phyloP scores from a whole-genome alignment of 2,888 invertebrate species.

The Zaprionus lineosus region DNA sequence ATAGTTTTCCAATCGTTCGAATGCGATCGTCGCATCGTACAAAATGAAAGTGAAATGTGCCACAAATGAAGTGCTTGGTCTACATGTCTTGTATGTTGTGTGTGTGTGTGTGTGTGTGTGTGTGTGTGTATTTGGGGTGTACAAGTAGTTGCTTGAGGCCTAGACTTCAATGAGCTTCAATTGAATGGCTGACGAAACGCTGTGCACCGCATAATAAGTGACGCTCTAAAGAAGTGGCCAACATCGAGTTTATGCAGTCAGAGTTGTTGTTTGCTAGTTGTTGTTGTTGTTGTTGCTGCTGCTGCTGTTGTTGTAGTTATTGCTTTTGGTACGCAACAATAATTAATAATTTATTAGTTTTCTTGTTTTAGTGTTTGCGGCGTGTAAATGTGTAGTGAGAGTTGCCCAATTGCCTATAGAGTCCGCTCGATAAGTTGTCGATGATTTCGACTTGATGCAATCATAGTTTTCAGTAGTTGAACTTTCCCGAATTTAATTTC shows the following conservation, averaged over 20 bases:
- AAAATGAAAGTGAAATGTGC: constrained; percentile 77
- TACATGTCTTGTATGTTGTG: constrained; percentile 6
- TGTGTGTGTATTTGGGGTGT: constrained; percentile 27
- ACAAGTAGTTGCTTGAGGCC: constrained; percentile 49
- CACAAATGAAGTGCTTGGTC: constrained; percentile 63
- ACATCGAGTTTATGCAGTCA: constrained; percentile 44
- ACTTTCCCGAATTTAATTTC: too few species aligned
- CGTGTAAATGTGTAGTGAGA: constrained; percentile 43
- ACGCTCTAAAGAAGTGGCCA: constrained; percentile 51
- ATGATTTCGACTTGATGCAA: too few species aligned
- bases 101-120: constrained; percentile 11
- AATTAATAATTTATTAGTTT: constrained; percentile 57
- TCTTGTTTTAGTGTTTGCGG: constrained; percentile 29
- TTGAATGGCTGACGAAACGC: constrained; percentile 70
- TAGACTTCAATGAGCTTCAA: constrained; percentile 65
- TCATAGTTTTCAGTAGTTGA: too few species aligned
- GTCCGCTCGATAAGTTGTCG: constrained; percentile 51
- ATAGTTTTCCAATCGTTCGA: constrained; percentile 45
- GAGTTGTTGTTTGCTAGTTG: constrained; percentile 21
- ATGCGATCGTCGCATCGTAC: constrained; percentile 36
- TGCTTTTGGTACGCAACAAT: constrained; percentile 55
- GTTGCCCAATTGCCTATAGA: constrained; percentile 47
- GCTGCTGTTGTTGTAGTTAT: constrained; percentile 20
- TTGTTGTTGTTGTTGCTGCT: constrained; percentile 10
- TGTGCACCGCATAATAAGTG: constrained; percentile 64